These are phyloP conservation scores for Zonotrichia albicollis DNA, from an alignment of 2,797 vertebrate species.

Conservation along the genomic window DNA sequence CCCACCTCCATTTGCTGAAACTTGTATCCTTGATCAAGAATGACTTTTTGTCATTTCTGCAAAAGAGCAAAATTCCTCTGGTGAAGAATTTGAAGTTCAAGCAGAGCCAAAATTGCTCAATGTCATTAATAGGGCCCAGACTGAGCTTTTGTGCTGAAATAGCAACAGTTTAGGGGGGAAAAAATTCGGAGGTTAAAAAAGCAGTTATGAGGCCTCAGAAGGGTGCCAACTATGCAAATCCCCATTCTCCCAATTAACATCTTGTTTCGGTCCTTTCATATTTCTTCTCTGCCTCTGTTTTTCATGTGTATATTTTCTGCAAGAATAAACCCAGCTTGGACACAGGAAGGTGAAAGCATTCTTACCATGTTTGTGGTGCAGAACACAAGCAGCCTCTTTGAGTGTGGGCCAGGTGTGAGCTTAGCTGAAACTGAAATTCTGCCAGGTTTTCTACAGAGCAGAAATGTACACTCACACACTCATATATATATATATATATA, in stretches of 20 bases:
- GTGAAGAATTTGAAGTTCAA: conserved; percentile 29
- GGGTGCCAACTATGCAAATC: background rate
- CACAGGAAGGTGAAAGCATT: background rate
- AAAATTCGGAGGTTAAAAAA: background rate
- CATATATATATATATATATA: too few species aligned
- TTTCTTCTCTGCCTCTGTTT: background rate
- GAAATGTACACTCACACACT: background rate
- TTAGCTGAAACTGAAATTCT: background rate
- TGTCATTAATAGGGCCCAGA: background rate
- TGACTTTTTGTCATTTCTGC: conserved; percentile 35
- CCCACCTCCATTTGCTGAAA: background rate
- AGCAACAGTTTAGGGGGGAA: background rate
- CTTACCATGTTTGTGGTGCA: background rate
- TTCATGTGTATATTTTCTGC: background rate
- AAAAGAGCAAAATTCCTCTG: conserved; percentile 2
- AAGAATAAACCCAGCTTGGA: background rate
- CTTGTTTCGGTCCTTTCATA: background rate
- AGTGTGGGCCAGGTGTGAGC: background rate
- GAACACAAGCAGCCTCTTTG: background rate
- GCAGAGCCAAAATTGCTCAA: conserved; percentile 10
- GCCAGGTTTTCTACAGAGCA: background rate
- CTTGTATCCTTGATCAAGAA: background rate
- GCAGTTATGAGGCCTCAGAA: background rate
- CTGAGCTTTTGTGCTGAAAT: conserved; percentile 7
- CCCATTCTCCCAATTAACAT: background rate